phyloP scores from a whole-genome alignment of 2,797 vertebrate species.

The Macroramphosus scolopax region DNA sequence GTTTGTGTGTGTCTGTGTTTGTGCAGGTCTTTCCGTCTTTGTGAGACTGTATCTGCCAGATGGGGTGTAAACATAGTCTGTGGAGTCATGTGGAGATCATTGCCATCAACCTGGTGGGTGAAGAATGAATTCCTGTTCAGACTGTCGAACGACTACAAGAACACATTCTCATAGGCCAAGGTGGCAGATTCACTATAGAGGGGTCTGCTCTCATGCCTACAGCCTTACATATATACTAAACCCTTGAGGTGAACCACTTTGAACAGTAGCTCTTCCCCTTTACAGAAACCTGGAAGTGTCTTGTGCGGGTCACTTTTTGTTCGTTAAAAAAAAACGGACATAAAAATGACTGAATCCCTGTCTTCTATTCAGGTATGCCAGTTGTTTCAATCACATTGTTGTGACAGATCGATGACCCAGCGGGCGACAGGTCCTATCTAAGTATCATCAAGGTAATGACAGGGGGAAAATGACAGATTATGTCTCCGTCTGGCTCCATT shows the following conservation, averaged over 20 bases:
- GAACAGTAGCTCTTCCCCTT: too few species aligned
- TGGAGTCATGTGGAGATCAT: constrained; percentile 78
- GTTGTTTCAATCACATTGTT: constrained; percentile 64
- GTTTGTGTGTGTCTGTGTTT: too few species aligned
- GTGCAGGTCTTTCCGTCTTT: constrained; percentile 64
- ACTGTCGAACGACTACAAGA: constrained; percentile 54
- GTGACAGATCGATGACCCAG: constrained; percentile 66
- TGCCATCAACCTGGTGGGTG: constrained; percentile 78
- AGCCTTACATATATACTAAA: too few species aligned
- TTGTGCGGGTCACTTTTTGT: constrained; percentile 50
- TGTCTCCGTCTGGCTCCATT: constrained; percentile 68
- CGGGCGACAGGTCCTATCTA: constrained; percentile 48
- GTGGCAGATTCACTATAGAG: constrained; percentile 65
- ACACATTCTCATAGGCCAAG: constrained; percentile 70
- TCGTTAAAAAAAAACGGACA: constrained; percentile 65
- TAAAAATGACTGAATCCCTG: constrained; percentile 48
- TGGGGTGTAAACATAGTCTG: constrained; percentile 80
- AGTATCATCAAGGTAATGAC: constrained; percentile 75
- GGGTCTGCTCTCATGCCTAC: constrained; percentile 32
- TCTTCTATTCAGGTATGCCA: constrained; percentile 46
- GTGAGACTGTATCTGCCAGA: constrained; percentile 80
- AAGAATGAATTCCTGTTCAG: constrained; percentile 79
- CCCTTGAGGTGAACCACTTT: too few species aligned
- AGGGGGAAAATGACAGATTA: constrained; percentile 73
- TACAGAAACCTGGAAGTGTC: too few species aligned